Base-by-base conservation (phyloP, 1,140 invertebrate species). In the Tetragnatha versicolor region DNA sequence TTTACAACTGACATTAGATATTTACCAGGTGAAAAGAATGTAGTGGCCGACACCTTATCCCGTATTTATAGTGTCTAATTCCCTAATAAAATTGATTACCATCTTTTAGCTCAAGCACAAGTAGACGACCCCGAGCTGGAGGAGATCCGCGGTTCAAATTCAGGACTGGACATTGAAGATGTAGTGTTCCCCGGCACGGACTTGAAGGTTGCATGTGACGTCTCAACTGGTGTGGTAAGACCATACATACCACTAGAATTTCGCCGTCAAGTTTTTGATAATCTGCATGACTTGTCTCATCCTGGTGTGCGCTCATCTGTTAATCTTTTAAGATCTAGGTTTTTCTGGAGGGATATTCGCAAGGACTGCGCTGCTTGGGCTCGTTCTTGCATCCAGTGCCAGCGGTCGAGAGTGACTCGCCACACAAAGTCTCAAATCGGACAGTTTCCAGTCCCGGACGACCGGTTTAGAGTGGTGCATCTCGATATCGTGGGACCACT, bases 401-500 rank as follows among this genome's bases (percentile, higher is more conserved):
- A 80, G 51, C 17, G 20, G 25, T 80, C 77, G 2, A 80, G 80
- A 63, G 45, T 79, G 2, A 6, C 6, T 2, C 37, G 77, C 45
- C 79, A 80, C 31, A 70, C 61, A 2, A 80, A 51, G 58, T 22
- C 42, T 9, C 79, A 83, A 0, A 31, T 61, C 29, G 14, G 25
- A 12, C 27, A 20, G 1, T 60, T 79, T 51, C 20, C 51, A 3
- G 10, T 47, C 10, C 45, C 37, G 4, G 17, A 47, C n/a, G 14
- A 35, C 2, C 29, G 61, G 20, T 88, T 88, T 69, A 45, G 81
- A 3, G 84, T 87, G 60, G 80, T 89, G 0, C 85, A 89, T 80
- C 80, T 89, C 0, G 88, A 89, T 81, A 82, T 89, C 4, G 82
- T 89, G n/a, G n/a, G n/a, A n/a, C n/a, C n/a, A n/a, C n/a, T n/a